A percentile compares a stretch with the other conserved stretches of the same genome.
Evolutionary conservation across 2,888 invertebrate genomes (phyloP).

Genomic region (Andrena flavipes): DNA sequence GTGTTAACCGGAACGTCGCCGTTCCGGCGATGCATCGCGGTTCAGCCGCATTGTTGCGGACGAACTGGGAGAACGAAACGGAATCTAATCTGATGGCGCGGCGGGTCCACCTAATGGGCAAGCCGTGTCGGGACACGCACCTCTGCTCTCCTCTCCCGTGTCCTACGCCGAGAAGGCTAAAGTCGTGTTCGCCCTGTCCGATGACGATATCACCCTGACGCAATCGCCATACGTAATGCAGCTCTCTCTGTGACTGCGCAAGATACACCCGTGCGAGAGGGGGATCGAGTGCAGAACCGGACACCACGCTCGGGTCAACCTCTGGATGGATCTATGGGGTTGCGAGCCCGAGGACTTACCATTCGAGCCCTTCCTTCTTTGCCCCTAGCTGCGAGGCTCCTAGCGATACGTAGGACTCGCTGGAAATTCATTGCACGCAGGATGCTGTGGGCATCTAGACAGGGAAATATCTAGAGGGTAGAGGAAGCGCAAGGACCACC

Average conservation of each 20-base stretch:
- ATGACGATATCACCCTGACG: conserved; percentile 75
- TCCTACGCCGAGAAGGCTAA: conserved; percentile 75
- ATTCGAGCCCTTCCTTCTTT: neutral
- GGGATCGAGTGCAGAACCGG: conserved; percentile 49
- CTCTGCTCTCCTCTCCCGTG: conserved; percentile 75
- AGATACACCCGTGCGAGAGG: conserved; percentile 32
- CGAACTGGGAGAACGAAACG: conserved; percentile 73
- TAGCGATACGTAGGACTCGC: neutral
- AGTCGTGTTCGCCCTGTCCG: conserved; percentile 79
- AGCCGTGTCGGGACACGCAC: conserved; percentile 84
- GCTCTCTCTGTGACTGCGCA: conserved; percentile 37
- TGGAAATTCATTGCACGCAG: neutral
- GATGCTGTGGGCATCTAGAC: too few species aligned
- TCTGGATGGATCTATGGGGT: conserved; percentile 22
- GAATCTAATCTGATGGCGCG: conserved; percentile 84
- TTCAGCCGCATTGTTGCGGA: conserved; percentile 62
- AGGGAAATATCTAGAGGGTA: too few species aligned
- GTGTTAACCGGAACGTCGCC: conserved; percentile 47
- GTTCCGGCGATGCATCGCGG: conserved; percentile 63
- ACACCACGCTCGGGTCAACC: conserved; percentile 28
- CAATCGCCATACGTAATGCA: conserved; percentile 72
- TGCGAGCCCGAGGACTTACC: conserved; percentile 11
- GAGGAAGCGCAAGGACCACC: too few species aligned
- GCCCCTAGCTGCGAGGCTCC: neutral
- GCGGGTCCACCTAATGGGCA: conserved; percentile 84